Conservation (phyloP, 2,888 invertebrate genomes). For the Terebella lapidaria region DNA sequence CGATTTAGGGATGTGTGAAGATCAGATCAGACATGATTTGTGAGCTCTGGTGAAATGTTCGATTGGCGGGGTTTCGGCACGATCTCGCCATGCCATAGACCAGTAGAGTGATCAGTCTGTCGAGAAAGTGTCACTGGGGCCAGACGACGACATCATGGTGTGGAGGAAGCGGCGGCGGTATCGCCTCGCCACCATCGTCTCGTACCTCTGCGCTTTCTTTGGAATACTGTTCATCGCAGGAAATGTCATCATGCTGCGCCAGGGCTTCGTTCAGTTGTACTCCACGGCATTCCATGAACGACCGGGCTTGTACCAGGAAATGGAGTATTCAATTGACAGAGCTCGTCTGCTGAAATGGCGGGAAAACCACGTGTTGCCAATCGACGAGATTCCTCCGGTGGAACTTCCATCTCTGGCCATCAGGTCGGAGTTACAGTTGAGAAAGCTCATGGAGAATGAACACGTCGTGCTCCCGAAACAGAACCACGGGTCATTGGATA, state of each 20-base stretch:
- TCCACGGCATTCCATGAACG: not conserved
- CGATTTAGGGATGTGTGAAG: too few species aligned
- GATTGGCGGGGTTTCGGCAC: too few species aligned
- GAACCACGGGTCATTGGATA: not conserved
- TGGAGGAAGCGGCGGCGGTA: conserved; percentile 1
- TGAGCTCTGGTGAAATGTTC: too few species aligned
- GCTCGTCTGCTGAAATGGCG: not conserved
- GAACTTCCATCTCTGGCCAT: not conserved
- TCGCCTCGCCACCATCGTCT: not conserved
- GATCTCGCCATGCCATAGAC: too few species aligned
- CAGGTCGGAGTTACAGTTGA: not conserved
- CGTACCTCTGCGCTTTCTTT: not conserved
- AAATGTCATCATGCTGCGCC: not conserved
- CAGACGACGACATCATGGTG: too few species aligned
- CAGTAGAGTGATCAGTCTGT: too few species aligned
- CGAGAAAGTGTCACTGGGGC: too few species aligned
- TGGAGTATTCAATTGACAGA: not conserved
- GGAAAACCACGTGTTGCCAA: not conserved
- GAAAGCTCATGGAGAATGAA: conserved; percentile 1
- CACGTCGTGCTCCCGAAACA: not conserved
- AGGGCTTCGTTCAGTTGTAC: conserved; percentile 3
- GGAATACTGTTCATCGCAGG: not conserved
- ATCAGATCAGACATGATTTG: too few species aligned
- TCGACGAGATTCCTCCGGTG: not conserved
- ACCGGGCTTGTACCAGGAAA: not conserved